A percentile compares a stretch with the other conserved stretches of the same genome.
phyloP scores from a whole-genome alignment of 2,797 vertebrate species.

The Sebastes vulpes region DNA sequence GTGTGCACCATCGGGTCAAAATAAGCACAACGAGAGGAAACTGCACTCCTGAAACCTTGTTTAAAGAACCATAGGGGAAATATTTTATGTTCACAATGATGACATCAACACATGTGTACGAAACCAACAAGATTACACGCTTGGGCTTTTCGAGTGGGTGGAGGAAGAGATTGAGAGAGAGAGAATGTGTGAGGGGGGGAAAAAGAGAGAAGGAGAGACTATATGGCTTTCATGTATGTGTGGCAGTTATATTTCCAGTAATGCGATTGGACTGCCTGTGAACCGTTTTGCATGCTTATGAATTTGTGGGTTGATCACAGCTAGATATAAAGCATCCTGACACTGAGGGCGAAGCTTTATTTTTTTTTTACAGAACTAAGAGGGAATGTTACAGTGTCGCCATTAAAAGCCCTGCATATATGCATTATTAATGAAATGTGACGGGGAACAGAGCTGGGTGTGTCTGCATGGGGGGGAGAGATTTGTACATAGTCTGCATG shows the following conservation, averaged over 20 bases:
- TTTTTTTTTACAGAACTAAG: constrained; percentile 46
- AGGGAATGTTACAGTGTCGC: constrained; percentile 64
- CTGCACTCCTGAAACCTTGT: constrained; percentile 28
- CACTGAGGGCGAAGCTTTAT: constrained; percentile 43
- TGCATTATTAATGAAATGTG: constrained; percentile 84
- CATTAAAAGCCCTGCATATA: constrained; percentile 76
- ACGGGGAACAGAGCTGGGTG: constrained; percentile 70
- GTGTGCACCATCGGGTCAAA: constrained; percentile 41
- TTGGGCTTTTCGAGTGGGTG: constrained; percentile 80
- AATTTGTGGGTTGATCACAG: constrained; percentile 60
- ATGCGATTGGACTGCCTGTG: constrained; percentile 49
- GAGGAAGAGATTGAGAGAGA: constrained; percentile 73
- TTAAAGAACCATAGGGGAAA: constrained; percentile 63
- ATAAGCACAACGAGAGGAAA: constrained; percentile 30
- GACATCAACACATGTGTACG: constrained; percentile 82
- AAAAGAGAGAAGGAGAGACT: constrained; percentile 42
- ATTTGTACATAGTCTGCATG: constrained; percentile 54
- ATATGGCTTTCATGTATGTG: constrained; percentile 69
- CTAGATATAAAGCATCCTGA: constrained; percentile 52
- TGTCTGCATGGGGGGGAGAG: constrained; percentile 60
- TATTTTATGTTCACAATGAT: constrained; percentile 76
- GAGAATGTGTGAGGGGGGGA: constrained; percentile 56
- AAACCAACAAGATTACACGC: constrained; percentile 83
- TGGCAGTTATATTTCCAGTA: constrained; percentile 65
- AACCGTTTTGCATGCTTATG: constrained; percentile 53